Conservation (phyloP, 2,113 vertebrate genomes). For the Heptranchias perlo region DNA sequence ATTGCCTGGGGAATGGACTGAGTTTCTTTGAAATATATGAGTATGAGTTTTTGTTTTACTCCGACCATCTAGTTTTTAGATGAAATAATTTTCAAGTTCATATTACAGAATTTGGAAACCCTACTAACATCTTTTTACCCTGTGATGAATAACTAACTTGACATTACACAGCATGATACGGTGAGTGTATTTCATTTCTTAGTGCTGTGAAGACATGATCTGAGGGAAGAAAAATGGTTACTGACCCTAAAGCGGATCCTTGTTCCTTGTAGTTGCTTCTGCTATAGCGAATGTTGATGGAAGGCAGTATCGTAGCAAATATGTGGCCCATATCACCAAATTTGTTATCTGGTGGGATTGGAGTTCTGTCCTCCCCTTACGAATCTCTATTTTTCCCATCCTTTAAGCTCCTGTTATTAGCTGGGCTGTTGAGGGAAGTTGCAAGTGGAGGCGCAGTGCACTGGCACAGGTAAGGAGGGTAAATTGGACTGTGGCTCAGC, state of each 20-base stretch:
- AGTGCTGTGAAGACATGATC: background rate
- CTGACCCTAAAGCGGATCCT: background rate
- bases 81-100: background rate
- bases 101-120: background rate
- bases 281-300: background rate
- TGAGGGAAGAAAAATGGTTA: background rate
- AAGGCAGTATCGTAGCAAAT: background rate
- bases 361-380: background rate
- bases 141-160: background rate
- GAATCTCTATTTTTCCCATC: background rate
- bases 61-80: background rate
- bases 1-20: background rate
- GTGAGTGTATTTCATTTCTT: background rate
- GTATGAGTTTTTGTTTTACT: constrained; percentile 15
- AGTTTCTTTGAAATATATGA: background rate
- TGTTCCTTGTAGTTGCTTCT: background rate
- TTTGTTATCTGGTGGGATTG: background rate
- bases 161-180: background rate
- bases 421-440: background rate
- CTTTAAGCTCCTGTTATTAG: background rate
- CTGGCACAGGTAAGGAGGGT: background rate
- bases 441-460: background rate
- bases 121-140: background rate
- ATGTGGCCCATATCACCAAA: background rate
- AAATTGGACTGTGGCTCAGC: background rate